Conservation (phyloP, 2,797 vertebrate species). For the Allobates femoralis region DNA sequence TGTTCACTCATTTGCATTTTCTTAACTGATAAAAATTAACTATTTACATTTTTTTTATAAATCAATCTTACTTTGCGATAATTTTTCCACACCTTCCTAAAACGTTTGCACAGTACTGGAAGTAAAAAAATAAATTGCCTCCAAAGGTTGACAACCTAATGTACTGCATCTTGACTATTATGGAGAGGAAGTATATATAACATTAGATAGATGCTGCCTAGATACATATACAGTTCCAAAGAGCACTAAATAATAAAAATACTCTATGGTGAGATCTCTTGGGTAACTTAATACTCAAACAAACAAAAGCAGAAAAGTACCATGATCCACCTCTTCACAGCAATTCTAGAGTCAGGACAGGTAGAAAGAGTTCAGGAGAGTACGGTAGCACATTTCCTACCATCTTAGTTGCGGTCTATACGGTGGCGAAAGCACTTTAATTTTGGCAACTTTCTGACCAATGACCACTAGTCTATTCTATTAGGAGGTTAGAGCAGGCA, state of each 20-base stretch:
- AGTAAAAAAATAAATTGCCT: too few species aligned
- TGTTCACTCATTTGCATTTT: too few species aligned
- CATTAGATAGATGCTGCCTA: not conserved
- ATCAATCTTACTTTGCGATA: too few species aligned
- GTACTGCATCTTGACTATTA: not conserved
- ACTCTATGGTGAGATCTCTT: not conserved
- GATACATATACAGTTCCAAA: not conserved
- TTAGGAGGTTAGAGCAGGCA: slow-evolving; percentile 6
- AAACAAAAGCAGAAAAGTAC: not conserved
- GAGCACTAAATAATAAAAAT: not conserved
- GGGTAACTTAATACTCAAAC: not conserved
- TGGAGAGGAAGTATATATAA: not conserved
- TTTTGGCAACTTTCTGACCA: slow-evolving; percentile 7
- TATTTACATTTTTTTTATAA: too few species aligned
- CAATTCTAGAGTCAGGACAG: not conserved
- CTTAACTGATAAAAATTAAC: too few species aligned
- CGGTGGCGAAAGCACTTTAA: not conserved
- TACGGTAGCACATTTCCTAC: not conserved
- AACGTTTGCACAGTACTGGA: too few species aligned
- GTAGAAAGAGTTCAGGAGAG: not conserved
- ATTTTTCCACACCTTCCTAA: too few species aligned
- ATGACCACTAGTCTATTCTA: slow-evolving; percentile 53
- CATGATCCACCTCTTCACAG: not conserved
- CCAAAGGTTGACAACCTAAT: too few species aligned
- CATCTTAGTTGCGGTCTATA: not conserved